phyloP scores from a whole-genome alignment of 2,797 vertebrate genomes.

The Microctenopoma steveboyesi region DNA sequence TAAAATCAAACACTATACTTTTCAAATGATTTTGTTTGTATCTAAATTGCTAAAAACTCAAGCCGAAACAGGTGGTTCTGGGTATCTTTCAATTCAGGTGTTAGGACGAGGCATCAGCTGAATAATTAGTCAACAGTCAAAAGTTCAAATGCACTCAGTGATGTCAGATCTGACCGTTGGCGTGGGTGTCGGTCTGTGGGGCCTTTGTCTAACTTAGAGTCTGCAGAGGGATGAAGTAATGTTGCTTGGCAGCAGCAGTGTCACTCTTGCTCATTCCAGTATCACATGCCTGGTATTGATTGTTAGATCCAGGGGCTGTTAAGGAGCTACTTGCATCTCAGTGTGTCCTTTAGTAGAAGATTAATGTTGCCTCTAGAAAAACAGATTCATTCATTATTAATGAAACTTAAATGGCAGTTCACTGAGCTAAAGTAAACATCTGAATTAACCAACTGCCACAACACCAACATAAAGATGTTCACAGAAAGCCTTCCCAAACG shows the following conservation, averaged over 20 bases:
- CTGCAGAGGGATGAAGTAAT: constrained; percentile 37
- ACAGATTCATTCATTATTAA: constrained; percentile 52
- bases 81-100: too few species aligned
- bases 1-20: not conserved
- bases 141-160: constrained; percentile 5
- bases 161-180: constrained; percentile 23
- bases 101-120: not conserved
- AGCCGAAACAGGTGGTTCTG: too few species aligned
- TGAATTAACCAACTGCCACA: constrained; percentile 1
- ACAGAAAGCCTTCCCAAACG: not conserved
- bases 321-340: constrained; percentile 66
- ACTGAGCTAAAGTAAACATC: constrained; percentile 30
- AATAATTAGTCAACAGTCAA: constrained; percentile 23
- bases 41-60: too few species aligned
- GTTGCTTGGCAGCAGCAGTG: constrained; percentile 55
- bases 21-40: not conserved
- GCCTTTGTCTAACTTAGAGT: constrained; percentile 58
- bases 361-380: constrained; percentile 61
- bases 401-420: constrained; percentile 49
- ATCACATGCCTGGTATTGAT: constrained; percentile 70
- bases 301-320: constrained; percentile 60
- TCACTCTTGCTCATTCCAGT: constrained; percentile 39
- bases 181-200: constrained; percentile 44
- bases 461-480: not conserved
- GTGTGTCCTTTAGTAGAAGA: constrained; percentile 64